Percentiles rank a stretch among this genome's conserved stretches.
Conservation (phyloP, 2,888 invertebrate genomes). For the Orchesellides sinensis region DNA sequence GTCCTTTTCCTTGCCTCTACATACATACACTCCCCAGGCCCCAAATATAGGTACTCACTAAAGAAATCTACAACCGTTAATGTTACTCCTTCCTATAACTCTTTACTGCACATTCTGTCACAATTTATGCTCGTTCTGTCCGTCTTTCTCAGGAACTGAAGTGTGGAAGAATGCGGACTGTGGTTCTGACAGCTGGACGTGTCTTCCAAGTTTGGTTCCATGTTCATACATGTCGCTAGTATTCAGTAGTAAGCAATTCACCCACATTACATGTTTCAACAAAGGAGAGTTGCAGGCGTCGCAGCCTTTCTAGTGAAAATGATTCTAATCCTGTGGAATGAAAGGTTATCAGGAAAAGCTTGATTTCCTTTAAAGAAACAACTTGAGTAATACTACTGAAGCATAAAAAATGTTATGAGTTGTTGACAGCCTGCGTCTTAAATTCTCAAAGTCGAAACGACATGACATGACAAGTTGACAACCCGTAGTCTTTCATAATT, state of each 20-base stretch:
- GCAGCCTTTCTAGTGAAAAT: background rate
- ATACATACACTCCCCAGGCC: too few relatives aligned
- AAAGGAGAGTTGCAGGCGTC: too few relatives aligned
- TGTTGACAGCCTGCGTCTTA: slow-evolving; percentile 48
- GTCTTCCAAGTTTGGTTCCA: background rate
- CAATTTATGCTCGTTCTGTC: slow-evolving; percentile 8
- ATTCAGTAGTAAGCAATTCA: too few relatives aligned
- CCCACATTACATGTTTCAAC: too few relatives aligned
- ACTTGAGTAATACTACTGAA: slow-evolving; percentile 34
- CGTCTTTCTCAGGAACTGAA: background rate
- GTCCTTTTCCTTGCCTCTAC: too few relatives aligned
- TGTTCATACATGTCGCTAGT: too few relatives aligned
- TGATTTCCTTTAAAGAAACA: slow-evolving; percentile 11
- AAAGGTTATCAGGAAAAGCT: slow-evolving; percentile 35
- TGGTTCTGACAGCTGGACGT: background rate
- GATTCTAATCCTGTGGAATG: background rate
- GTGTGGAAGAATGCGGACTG: slow-evolving; percentile 6
- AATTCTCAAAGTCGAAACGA: slow-evolving; percentile 28
- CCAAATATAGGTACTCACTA: too few relatives aligned
- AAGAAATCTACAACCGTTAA: too few relatives aligned
- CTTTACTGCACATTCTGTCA: too few relatives aligned
- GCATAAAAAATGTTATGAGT: slow-evolving; percentile 39
- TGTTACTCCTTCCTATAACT: too few relatives aligned
- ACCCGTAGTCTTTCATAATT: background rate
- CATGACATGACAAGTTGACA: slow-evolving; percentile 58